Conservation (phyloP, 2,113 vertebrate genomes). For the Pituophis catenifer region DNA sequence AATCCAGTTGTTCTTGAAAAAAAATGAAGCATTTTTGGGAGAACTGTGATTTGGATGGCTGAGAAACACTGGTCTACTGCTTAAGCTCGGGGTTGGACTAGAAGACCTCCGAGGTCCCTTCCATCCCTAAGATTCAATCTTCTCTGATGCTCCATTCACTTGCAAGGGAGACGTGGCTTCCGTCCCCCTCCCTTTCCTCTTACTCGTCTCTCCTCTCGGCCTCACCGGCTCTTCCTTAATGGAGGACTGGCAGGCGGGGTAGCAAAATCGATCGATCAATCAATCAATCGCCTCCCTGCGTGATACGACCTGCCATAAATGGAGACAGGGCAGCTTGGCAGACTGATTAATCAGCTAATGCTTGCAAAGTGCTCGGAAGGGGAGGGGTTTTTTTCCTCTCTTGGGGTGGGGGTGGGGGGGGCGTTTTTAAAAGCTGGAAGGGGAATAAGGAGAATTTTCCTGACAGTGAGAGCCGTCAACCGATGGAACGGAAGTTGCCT, state of each 20-base stretch:
- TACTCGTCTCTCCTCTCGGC: background rate
- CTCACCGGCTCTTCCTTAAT: background rate
- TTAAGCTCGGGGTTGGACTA: no score
- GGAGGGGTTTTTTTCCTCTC: background rate
- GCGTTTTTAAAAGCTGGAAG: background rate
- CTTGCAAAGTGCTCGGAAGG: background rate
- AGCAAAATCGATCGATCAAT: background rate
- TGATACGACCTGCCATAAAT: background rate
- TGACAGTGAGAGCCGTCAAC: no score
- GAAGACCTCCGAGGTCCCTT: no score
- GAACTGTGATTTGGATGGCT: no score
- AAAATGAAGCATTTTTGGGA: no score
- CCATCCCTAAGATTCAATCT: background rate
- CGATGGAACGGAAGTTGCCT: no score
- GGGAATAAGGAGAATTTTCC: background rate
- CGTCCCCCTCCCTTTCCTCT: rapidly evolving
- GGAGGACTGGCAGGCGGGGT: background rate
- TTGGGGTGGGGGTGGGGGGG: no score
- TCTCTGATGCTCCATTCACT: background rate
- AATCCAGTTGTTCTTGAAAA: no score
- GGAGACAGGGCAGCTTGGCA: background rate
- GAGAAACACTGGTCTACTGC: no score
- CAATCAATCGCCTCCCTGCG: background rate
- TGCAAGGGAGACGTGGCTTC: background rate
- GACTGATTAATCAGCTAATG: background rate